Evolutionary conservation across 1,140 invertebrate species (phyloP), one percentile per base, ranked within the genome.

Genomic region (Campoletis sonorensis): DNA sequence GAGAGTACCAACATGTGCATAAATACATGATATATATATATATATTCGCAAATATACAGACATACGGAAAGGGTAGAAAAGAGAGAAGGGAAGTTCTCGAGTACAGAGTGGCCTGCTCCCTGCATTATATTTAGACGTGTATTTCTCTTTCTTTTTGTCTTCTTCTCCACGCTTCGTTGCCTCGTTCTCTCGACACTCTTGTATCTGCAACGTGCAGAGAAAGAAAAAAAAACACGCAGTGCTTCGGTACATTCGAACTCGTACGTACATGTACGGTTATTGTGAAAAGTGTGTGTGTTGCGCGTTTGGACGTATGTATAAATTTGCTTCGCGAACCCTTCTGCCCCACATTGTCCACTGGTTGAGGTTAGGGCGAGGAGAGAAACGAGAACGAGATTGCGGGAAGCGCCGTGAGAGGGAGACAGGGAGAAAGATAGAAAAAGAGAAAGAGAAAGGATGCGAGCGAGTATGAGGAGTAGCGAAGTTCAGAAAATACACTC

Each of bases 61-160:
- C 40, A 58, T 30, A 79, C 33, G 21, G 40, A 21, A 40, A 79
- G 77, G 67, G 45, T 16, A 80, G 72, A 45, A 30, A 27, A 51
- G 72, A 73, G 51, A 61, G 8, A 64, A 40, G 54, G 58, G 30
- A 37, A n/a, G 70, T 27, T 26, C 10, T 8, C 26, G 75, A 77
- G 75, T 77, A 77, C 51, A n/a, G 75, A 77, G 75, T 64, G 72
- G 72, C 72, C 72, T 54, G 72, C 54, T 64, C 54, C 75, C 45
- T 23, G 73, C 61, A 81, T 81, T 81, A 81, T 81, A 81, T 81
- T 81, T 81, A 81, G 80, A 81, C 71, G 54, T 15, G 26, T 77
- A 26, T 68, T 40, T 49, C 33, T 45, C 40, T 40, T 23, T 76
- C 61, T 71, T n/a, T 40, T 23, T 76, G 33, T 71, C 64, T 33